Evolutionary conservation across 1,140 invertebrate species (phyloP).

Genomic region (Trachymyrmex septentrionalis): DNA sequence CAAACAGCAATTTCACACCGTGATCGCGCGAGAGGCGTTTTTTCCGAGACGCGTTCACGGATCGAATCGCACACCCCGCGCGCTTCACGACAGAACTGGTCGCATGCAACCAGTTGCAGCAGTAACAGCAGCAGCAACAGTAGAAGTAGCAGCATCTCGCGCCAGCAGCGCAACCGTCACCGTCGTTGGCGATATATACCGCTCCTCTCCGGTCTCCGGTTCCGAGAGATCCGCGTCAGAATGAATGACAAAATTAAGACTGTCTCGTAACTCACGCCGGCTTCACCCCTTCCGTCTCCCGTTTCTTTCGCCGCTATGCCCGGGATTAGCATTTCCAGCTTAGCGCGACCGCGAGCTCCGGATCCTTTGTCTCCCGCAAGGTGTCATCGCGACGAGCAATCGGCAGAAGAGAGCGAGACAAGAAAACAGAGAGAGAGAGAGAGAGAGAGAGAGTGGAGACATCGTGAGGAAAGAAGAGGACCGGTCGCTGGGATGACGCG

Average conservation of each 20-base stretch:
- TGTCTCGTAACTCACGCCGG: constrained; percentile 72
- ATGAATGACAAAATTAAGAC: constrained; percentile 76
- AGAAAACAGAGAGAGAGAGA: background rate
- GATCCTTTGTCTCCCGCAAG: constrained; percentile 77
- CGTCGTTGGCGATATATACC: constrained; percentile 18
- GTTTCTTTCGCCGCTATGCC: constrained; percentile 22
- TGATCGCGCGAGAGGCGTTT: constrained; percentile 47
- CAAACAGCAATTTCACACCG: constrained; percentile 75
- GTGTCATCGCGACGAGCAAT: constrained; percentile 72
- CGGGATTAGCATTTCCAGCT: constrained; percentile 81
- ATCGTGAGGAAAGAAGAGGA: constrained; percentile 52
- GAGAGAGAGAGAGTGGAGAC: background rate
- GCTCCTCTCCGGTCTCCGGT: constrained; percentile 29
- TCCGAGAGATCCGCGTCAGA: constrained; percentile 49
- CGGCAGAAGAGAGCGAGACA: constrained; percentile 37
- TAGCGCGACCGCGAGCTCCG: constrained; percentile 76
- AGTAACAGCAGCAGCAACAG: constrained; percentile 27
- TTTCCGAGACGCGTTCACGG: constrained; percentile 47
- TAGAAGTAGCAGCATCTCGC: constrained; percentile 21
- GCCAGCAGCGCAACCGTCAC: constrained; percentile 42
- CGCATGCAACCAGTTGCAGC: constrained; percentile 63
- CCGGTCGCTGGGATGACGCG: constrained; percentile 76
- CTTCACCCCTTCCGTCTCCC: constrained; percentile 41
- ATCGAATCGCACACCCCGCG: constrained; percentile 58
- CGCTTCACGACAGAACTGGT: constrained; percentile 64